Evolutionary conservation across 2,797 vertebrate species (phyloP).

Genomic region (Hylomyscus alleni): DNA sequence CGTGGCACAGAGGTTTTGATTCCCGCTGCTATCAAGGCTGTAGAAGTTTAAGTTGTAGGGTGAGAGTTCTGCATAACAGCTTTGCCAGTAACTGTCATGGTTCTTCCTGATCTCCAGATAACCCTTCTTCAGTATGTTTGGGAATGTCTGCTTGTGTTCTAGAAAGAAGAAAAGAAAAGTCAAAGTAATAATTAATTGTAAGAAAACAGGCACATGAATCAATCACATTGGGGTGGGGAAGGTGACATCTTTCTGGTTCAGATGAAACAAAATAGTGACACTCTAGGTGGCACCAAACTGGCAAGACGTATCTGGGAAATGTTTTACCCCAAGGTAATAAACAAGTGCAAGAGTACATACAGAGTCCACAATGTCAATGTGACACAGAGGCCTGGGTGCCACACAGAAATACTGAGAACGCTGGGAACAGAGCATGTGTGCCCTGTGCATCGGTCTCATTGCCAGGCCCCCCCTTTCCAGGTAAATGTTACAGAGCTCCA

Average conservation of each 20-base stretch:
- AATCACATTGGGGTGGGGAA: not conserved
- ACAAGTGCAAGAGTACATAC: not conserved
- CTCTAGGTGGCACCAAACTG: not conserved
- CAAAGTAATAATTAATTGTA: conserved; percentile 52
- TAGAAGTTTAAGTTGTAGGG: conserved; percentile 94
- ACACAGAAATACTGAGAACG: not conserved
- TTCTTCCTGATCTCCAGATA: conserved; percentile 95
- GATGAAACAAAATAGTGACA: conserved; percentile 44
- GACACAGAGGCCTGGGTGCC: not conserved
- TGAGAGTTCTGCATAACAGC: conserved; percentile 96
- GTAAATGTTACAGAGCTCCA: not conserved
- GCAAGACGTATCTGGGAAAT: not conserved
- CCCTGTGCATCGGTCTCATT: not conserved
- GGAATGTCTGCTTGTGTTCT: conserved; percentile 93
- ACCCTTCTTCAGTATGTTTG: conserved; percentile 95
- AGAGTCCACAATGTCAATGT: not conserved
- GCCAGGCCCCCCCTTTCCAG: conserved; percentile 32
- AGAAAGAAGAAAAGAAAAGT: conserved; percentile 78
- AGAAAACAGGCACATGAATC: conserved; percentile 3
- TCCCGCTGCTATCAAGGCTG: conserved; percentile 94
- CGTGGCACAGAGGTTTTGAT: conserved; percentile 93
- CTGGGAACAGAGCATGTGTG: too few species aligned
- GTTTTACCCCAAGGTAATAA: not conserved
- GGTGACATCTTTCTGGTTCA: not conserved
- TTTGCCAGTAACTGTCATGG: conserved; percentile 93